These are phyloP conservation scores for Epizoanthus illoricatus DNA, from an alignment of 92 coral and sea anemone species.

Conservation along the genomic window DNA sequence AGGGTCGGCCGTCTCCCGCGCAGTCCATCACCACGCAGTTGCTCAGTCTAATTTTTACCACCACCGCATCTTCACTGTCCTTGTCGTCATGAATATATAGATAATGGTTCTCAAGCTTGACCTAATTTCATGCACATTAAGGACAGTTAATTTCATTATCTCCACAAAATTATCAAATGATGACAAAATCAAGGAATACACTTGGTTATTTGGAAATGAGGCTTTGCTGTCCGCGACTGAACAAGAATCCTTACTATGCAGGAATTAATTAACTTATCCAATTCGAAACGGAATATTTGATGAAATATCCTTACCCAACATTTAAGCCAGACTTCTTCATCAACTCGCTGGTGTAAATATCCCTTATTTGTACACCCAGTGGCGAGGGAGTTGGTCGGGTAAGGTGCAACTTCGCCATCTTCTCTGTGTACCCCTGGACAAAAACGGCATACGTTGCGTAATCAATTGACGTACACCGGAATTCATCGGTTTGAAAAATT, in stretches of 20 bases:
- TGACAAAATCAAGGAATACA: too few relatives aligned
- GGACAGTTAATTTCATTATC: too few relatives aligned
- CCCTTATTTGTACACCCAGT: constrained; percentile 51
- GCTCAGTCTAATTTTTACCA: constrained; percentile 63
- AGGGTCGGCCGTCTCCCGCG: constrained; percentile 56
- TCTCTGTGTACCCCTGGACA: neutral
- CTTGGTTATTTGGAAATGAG: too few relatives aligned
- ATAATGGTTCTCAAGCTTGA: constrained; percentile 61
- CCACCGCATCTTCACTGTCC: constrained; percentile 53
- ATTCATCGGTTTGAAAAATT: too few relatives aligned
- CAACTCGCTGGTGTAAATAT: constrained; percentile 68
- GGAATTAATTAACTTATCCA: too few relatives aligned
- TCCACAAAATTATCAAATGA: too few relatives aligned
- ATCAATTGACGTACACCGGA: neutral
- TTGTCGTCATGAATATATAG: constrained; percentile 64
- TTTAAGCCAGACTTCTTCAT: constrained; percentile 73
- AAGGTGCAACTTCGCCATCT: neutral
- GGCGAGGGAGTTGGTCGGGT: neutral
- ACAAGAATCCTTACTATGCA: too few relatives aligned
- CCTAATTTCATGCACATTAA: constrained; percentile 20
- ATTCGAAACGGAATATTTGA: neutral
- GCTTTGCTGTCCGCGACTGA: too few relatives aligned
- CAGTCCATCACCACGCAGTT: constrained; percentile 80
- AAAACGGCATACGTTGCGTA: neutral
- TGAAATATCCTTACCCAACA: constrained; percentile 73